These are phyloP conservation scores for Hololepta plana DNA, from an alignment of 2,888 invertebrate species.

Conservation along the genomic window DNA sequence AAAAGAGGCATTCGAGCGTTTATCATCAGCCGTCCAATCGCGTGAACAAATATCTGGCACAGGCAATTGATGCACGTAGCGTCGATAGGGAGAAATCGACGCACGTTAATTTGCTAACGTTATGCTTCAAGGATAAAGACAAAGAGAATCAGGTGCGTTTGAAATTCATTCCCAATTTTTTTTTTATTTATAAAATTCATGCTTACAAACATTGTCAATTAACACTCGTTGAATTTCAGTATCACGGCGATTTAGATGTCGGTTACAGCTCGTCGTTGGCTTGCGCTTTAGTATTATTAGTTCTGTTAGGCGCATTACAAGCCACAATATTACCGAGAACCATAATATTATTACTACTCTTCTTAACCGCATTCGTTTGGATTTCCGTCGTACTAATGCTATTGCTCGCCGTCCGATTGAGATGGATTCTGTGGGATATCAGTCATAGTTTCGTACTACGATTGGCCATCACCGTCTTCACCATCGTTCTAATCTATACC, in stretches of 20 bases:
- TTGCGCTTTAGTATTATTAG: conserved; percentile 55
- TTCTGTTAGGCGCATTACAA: conserved; percentile 60
- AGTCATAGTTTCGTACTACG: conserved; percentile 67
- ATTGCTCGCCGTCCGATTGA: conserved; percentile 61
- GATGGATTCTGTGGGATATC: conserved; percentile 75
- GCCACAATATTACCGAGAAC: conserved; percentile 70
- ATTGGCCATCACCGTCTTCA: conserved; percentile 72
- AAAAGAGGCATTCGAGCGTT: conserved; percentile 72
- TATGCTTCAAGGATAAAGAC: conserved; percentile 68
- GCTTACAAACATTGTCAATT: background rate
- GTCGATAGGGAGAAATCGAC: conserved; percentile 80
- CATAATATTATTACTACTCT: conserved; percentile 62
- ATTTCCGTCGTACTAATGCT: conserved; percentile 73
- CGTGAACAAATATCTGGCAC: conserved; percentile 80
- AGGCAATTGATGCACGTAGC: conserved; percentile 79
- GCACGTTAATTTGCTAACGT: conserved; percentile 69
- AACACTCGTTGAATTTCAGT: conserved; percentile 33
- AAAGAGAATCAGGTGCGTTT: conserved; percentile 60
- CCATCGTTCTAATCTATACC: conserved; percentile 70
- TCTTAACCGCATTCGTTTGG: conserved; percentile 82
- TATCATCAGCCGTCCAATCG: conserved; percentile 81
- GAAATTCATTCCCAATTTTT: background rate
- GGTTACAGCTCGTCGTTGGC: conserved; percentile 71
- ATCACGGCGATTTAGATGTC: conserved; percentile 69
- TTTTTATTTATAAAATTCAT: background rate